Evolutionary conservation across 2,113 vertebrate species (phyloP).

Genomic region (Turdus rufiventris): DNA sequence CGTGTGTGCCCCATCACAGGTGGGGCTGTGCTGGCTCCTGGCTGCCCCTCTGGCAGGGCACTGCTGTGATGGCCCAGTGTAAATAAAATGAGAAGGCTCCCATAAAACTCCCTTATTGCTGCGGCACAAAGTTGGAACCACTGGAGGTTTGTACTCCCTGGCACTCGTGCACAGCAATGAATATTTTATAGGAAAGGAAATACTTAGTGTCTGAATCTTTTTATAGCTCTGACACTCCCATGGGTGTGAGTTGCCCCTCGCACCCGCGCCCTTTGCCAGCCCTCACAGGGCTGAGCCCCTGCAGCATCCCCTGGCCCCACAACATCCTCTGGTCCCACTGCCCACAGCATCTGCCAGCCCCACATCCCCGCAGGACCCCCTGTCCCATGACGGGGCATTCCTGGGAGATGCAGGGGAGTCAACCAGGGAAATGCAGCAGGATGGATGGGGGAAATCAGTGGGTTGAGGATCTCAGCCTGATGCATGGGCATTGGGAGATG

Average conservation of each 20-base stretch:
- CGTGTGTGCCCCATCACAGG: accelerated
- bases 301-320: accelerated
- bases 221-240: slow-evolving; percentile 83
- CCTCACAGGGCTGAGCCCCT: accelerated
- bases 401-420: not conserved
- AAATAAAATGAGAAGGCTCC: slow-evolving; percentile 72
- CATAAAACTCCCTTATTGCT: slow-evolving; percentile 78
- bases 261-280: not conserved
- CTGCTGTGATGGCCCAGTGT: slow-evolving; percentile 16
- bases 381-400: accelerated
- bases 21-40: not conserved
- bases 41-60: not conserved
- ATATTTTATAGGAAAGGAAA: slow-evolving; percentile 98
- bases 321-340: not conserved
- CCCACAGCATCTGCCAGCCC: not conserved
- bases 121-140: slow-evolving; percentile 85
- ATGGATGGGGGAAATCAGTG: accelerated
- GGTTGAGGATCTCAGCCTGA: accelerated
- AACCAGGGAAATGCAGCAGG: not conserved
- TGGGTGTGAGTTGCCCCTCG: slow-evolving; percentile 66
- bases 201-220: slow-evolving; percentile 91
- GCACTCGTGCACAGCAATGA: slow-evolving; percentile 81
- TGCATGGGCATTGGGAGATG: not conserved
- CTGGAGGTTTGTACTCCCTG: slow-evolving; percentile 91
- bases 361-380: not conserved